Evolutionary conservation across 2,797 vertebrate species (phyloP).

Genomic region (Sarcophilus harrisii): DNA sequence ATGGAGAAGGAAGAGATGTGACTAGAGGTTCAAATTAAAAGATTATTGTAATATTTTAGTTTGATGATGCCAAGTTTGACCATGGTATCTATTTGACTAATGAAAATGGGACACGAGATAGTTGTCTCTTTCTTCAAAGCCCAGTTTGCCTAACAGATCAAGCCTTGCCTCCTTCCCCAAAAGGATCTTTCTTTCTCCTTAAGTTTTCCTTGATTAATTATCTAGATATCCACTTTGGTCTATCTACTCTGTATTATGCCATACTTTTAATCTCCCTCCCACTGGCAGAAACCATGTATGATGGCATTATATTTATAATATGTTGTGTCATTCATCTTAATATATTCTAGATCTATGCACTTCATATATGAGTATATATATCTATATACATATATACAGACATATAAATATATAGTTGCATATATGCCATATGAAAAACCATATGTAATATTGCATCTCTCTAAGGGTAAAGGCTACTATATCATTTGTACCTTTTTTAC

Average conservation of each 20-base stretch:
- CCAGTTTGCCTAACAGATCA: background rate
- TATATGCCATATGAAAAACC: background rate
- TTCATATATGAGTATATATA: background rate
- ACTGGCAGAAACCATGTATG: no score
- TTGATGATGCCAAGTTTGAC: background rate
- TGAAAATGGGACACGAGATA: background rate
- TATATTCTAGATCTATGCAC: background rate
- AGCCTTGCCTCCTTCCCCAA: background rate
- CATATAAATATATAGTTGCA: background rate
- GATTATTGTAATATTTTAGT: background rate
- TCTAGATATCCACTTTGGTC: background rate
- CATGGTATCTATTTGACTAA: background rate
- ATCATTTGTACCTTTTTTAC: background rate
- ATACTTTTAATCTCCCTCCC: background rate
- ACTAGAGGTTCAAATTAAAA: background rate
- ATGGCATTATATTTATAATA: background rate
- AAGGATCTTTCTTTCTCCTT: background rate
- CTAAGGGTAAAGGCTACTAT: background rate
- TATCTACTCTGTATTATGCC: background rate
- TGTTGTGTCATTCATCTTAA: no score
- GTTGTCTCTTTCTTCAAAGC: background rate
- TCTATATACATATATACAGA: background rate
- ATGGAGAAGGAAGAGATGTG: background rate
- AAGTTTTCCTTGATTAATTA: background rate
- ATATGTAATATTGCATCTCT: background rate